Evolutionary conservation across 2,888 invertebrate species (phyloP).

Genomic region (Electrophaes corylata): DNA sequence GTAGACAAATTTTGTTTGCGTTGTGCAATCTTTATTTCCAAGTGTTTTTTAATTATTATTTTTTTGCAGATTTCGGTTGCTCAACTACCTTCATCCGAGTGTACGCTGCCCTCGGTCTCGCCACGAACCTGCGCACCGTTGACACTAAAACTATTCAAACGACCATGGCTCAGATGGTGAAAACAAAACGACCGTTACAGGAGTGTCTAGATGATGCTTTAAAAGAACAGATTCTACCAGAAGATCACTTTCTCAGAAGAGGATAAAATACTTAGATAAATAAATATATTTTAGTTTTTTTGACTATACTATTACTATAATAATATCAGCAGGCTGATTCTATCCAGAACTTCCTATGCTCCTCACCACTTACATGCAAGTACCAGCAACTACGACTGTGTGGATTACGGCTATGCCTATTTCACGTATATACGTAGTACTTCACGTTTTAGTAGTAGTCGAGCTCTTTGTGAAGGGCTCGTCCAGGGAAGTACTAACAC

Average conservation of each 20-base stretch:
- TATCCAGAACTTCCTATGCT: too few relatives aligned
- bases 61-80: slow-evolving; percentile 81
- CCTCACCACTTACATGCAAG: too few relatives aligned
- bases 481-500: too few relatives aligned
- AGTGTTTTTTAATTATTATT: slow-evolving; percentile 1
- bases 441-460: too few relatives aligned
- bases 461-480: too few relatives aligned
- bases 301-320: too few relatives aligned
- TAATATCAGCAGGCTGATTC: too few relatives aligned
- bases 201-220: slow-evolving; percentile 83
- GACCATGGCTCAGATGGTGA: slow-evolving; percentile 85
- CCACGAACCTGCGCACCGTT: slow-evolving; percentile 86
- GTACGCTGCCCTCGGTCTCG: slow-evolving; percentile 87
- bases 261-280: slow-evolving; percentile 38
- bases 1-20: too few relatives aligned
- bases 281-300: slow-evolving; percentile 18
- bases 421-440: too few relatives aligned
- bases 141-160: slow-evolving; percentile 85
- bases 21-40: too few relatives aligned
- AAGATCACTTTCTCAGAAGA: slow-evolving; percentile 79
- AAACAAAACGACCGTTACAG: slow-evolving; percentile 80
- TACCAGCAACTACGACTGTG: too few relatives aligned
- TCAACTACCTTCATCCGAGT: slow-evolving; percentile 88
- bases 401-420: too few relatives aligned
- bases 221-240: slow-evolving; percentile 63